These are phyloP conservation scores for Aphelinus atriplicis DNA, from an alignment of 1,140 invertebrate genomes.

Conservation along the genomic window DNA sequence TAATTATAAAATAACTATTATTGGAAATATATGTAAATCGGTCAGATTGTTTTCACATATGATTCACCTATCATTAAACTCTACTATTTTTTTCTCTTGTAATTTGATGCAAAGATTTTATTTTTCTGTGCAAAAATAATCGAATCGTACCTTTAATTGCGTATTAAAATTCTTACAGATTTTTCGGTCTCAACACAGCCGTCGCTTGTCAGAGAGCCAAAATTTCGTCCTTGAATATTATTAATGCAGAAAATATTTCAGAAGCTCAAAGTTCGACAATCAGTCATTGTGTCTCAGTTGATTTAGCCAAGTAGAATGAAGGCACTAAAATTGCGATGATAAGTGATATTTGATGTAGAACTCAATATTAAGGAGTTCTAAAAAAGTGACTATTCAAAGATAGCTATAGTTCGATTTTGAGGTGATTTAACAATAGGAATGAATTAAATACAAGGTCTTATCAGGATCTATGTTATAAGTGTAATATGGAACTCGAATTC, in stretches of 20 bases:
- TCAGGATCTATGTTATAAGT: no score
- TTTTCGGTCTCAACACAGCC: slow-evolving; percentile 85
- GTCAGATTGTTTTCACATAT: background rate
- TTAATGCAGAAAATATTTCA: slow-evolving; percentile 59
- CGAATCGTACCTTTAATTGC: background rate
- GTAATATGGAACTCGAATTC: no score
- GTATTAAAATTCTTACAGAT: slow-evolving; percentile 65
- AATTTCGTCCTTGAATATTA: slow-evolving; percentile 86
- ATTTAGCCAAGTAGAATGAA: slow-evolving; percentile 53
- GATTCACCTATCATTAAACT: background rate
- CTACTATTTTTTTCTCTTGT: no score
- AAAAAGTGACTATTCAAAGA: no score
- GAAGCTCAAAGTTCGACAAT: slow-evolving; percentile 67
- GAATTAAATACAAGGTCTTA: no score
- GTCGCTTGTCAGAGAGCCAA: slow-evolving; percentile 88
- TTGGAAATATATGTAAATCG: background rate
- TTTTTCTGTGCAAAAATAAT: no score
- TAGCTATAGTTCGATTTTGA: no score
- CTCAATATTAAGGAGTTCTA: no score
- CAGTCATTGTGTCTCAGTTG: slow-evolving; percentile 66
- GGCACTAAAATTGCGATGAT: no score
- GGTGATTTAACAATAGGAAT: no score
- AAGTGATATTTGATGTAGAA: no score
- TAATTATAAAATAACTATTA: background rate
- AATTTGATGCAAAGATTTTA: no score